phyloP scores from a whole-genome alignment of 1,140 invertebrate species.

The Drosophila watanabei region DNA sequence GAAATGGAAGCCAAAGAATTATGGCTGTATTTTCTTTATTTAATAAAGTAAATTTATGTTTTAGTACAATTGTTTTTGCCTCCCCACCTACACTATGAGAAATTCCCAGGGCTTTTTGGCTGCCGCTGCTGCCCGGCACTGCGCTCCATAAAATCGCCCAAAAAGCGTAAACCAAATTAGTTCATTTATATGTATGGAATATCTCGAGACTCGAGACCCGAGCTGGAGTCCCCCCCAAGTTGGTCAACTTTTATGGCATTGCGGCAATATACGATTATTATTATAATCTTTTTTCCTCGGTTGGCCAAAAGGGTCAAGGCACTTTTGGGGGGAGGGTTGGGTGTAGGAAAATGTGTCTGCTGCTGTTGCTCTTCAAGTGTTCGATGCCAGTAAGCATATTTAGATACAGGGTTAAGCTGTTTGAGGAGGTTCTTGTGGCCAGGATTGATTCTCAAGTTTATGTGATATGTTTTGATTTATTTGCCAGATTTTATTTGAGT shows the following conservation, averaged over 20 bases:
- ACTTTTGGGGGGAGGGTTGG: conserved; percentile 10
- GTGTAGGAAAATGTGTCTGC: conserved; percentile 10
- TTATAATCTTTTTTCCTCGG: conserved; percentile 24
- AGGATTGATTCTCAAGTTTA: conserved; percentile 27
- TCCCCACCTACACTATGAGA: conserved; percentile 68
- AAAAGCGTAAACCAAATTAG: conserved; percentile 69
- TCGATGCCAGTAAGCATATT: conserved; percentile 24
- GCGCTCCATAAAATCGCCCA: conserved; percentile 59
- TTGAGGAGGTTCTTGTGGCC: conserved; percentile 13
- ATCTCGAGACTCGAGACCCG: conserved; percentile 17
- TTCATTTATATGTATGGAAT: conserved; percentile 67
- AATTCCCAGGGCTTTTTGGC: conserved; percentile 60
- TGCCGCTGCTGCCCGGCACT: conserved; percentile 29
- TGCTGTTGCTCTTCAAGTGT: conserved; percentile 28
- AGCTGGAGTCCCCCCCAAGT: conserved; percentile 29
- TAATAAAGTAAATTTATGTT: conserved; percentile 79
- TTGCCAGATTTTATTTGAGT: conserved; percentile 7
- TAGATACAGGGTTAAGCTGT: conserved; percentile 32
- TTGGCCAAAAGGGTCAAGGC: conserved; percentile 46
- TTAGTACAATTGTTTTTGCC: conserved; percentile 63
- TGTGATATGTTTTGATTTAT: conserved; percentile 20
- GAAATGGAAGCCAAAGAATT: conserved; percentile 80
- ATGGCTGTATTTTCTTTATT: conserved; percentile 76
- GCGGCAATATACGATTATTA: conserved; percentile 63
- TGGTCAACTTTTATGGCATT: conserved; percentile 74